Evolutionary conservation across 2,797 vertebrate species (phyloP).

Genomic region (Alca torda): DNA sequence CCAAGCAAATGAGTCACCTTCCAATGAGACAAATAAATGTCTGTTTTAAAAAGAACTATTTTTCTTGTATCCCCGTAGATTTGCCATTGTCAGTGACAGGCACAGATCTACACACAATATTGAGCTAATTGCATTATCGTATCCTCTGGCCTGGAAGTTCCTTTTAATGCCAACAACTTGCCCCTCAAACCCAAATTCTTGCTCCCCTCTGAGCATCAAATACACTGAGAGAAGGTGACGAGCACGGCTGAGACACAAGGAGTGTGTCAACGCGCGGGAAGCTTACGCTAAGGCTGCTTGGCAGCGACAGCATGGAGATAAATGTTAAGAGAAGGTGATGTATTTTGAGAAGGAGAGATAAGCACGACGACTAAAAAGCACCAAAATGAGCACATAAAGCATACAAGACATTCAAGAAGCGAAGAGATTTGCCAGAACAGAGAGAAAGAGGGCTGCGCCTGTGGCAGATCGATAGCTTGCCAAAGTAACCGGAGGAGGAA

Average conservation of each 20-base stretch:
- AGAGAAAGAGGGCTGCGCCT: conserved; percentile 4
- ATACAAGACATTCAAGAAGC: neutral
- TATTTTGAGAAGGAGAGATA: neutral
- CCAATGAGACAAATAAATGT: neutral
- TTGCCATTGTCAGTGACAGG: neutral
- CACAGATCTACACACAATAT: neutral
- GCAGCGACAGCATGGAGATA: neutral
- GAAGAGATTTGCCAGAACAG: neutral
- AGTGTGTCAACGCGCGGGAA: neutral
- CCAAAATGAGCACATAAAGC: conserved; percentile 13
- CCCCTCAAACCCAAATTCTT: neutral
- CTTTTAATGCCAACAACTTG: neutral
- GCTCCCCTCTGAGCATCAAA: neutral
- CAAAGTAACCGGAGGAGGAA: conserved; percentile 5
- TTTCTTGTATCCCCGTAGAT: neutral
- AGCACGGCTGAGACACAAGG: neutral
- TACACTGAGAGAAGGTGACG: neutral
- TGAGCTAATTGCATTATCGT: neutral
- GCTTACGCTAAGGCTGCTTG: neutral
- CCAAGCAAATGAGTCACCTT: conserved; percentile 4
- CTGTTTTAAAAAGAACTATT: neutral
- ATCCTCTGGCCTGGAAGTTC: neutral
- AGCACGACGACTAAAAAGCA: neutral
- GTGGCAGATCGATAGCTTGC: neutral
- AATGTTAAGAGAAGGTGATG: neutral